Percentiles rank a stretch among this genome's conserved stretches.
Conservation (phyloP, 2,797 vertebrate species). For the Anas bahamensis region DNA sequence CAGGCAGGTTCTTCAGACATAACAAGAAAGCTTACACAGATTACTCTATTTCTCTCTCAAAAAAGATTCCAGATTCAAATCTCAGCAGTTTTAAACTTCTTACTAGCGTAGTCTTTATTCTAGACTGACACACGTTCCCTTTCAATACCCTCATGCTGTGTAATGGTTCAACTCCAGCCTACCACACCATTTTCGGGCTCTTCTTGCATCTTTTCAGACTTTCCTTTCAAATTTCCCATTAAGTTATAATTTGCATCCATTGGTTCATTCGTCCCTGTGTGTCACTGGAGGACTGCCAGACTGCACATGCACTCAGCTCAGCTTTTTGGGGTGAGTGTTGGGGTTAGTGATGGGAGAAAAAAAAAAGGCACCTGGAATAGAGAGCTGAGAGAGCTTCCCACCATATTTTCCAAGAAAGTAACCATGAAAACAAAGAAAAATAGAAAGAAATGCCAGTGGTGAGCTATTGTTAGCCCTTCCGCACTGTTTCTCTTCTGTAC, state of each 20-base stretch:
- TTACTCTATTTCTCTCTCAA: background rate
- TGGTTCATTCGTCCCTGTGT: background rate
- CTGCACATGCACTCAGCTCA: background rate
- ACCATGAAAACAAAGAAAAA: background rate
- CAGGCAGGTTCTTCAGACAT: background rate
- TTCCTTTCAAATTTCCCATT: background rate
- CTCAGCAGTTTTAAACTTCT: background rate
- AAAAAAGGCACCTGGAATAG: background rate
- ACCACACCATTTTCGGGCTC: background rate
- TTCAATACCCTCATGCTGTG: background rate
- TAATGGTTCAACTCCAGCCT: background rate
- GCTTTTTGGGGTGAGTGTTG: background rate
- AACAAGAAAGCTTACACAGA: background rate
- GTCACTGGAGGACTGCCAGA: background rate
- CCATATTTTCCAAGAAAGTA: background rate
- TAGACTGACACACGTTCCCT: background rate
- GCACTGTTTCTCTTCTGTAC: background rate
- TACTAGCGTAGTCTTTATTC: background rate
- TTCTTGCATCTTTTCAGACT: background rate
- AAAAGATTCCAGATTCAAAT: background rate
- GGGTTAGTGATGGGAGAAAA: too few relatives aligned
- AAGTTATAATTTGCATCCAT: background rate
- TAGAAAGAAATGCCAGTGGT: background rate
- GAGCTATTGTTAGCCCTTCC: background rate
- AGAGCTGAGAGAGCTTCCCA: background rate